Evolutionary conservation across 2,797 vertebrate genomes (phyloP).

Genomic region (Dromococcyx pavoninus): DNA sequence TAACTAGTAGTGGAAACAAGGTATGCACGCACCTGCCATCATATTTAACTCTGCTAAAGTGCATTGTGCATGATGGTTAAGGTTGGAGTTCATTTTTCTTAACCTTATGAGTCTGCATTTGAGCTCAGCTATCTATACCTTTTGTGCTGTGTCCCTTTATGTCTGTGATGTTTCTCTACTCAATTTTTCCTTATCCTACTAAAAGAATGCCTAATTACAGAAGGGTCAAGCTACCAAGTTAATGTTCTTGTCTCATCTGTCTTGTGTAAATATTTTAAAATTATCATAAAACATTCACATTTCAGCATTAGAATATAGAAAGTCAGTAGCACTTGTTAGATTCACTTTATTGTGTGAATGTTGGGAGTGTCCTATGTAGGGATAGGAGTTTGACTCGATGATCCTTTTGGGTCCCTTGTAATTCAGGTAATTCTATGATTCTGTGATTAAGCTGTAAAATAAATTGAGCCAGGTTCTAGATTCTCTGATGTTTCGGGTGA

Average conservation of each 20-base stretch:
- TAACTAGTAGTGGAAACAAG: background rate
- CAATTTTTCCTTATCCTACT: background rate
- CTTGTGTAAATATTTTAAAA: background rate
- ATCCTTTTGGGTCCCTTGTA: no score
- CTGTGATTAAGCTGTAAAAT: background rate
- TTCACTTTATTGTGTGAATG: no score
- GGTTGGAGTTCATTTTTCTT: background rate
- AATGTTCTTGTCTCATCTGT: background rate
- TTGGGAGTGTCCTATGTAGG: no score
- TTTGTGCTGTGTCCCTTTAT: background rate
- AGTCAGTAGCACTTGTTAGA: background rate
- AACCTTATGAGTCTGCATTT: background rate
- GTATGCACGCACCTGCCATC: background rate
- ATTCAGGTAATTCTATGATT: no score
- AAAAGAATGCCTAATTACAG: background rate
- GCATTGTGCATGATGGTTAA: background rate
- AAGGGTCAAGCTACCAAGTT: background rate
- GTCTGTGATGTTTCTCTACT: background rate
- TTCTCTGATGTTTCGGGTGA: background rate
- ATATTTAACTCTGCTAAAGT: background rate
- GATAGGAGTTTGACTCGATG: no score
- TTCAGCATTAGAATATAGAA: background rate
- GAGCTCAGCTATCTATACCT: background rate
- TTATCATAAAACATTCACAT: background rate
- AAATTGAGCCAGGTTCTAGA: background rate